phyloP scores from a whole-genome alignment of 2,888 invertebrate genomes.

The Ormyrus labotus region DNA sequence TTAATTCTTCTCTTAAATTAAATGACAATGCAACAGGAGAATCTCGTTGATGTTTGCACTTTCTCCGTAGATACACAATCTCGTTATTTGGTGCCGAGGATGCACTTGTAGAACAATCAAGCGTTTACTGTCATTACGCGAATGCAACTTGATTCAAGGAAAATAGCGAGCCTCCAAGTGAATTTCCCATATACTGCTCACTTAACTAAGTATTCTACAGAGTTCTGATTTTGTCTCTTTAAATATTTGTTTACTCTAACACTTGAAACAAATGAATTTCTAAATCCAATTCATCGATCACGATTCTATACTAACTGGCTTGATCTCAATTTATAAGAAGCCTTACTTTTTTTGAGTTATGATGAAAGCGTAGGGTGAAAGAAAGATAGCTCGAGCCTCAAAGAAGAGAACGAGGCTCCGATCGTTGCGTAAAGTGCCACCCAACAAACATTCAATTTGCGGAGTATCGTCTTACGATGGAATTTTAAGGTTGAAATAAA shows the following conservation, averaged over 20 bases:
- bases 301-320: too few species aligned
- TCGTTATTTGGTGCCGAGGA: constrained; percentile 29
- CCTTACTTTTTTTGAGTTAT: too few species aligned
- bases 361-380: too few species aligned
- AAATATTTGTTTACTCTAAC: too few species aligned
- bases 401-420: constrained; percentile 18
- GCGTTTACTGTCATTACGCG: constrained; percentile 13
- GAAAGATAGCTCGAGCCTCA: too few species aligned
- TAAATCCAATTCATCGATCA: too few species aligned
- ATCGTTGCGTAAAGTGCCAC: constrained; percentile 59
- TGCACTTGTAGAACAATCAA: constrained; percentile 13
- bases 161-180: constrained; percentile 7
- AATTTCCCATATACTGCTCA: not conserved
- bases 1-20: too few species aligned
- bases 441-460: constrained; percentile 70
- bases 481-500: constrained; percentile 65
- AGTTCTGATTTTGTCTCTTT: too few species aligned
- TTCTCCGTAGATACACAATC: constrained; percentile 25
- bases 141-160: constrained; percentile 13
- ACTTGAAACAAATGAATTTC: too few species aligned
- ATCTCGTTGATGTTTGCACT: constrained; percentile 18
- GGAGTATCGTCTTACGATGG: constrained; percentile 68
- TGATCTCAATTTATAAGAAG: too few species aligned
- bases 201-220: too few species aligned
- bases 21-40: not conserved